Conservation (phyloP, 2,797 vertebrate genomes). For the Myiotriccus ornatus region DNA sequence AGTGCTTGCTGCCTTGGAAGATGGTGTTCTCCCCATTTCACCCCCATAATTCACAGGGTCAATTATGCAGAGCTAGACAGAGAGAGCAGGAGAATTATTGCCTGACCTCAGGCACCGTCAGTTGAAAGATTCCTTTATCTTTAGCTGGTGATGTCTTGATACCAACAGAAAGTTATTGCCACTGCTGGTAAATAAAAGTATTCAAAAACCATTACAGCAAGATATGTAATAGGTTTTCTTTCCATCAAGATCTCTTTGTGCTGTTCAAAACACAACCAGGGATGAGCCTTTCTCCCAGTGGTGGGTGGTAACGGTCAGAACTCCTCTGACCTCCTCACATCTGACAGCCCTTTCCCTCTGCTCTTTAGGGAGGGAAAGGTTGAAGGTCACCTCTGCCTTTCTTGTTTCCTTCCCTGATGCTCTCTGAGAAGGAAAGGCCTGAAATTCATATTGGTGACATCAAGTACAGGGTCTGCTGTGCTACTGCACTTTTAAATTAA, state of each 20-base stretch:
- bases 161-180: not conserved
- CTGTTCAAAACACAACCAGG: not conserved
- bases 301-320: not conserved
- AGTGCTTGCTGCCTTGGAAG: not conserved
- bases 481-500: not conserved
- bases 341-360: constrained; percentile 8
- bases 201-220: constrained; percentile 16
- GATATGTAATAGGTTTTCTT: not conserved
- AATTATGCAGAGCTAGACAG: not conserved
- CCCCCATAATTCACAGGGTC: not conserved
- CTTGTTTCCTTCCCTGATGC: constrained; percentile 5
- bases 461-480: not conserved
- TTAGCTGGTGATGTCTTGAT: not conserved
- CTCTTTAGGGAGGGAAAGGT: constrained; percentile 48
- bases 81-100: not conserved
- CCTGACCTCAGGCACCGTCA: not conserved
- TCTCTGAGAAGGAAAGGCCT: constrained; percentile 16
- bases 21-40: not conserved
- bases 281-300: not conserved
- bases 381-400: constrained; percentile 31
- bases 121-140: not conserved
- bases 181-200: not conserved
- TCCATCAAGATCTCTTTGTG: not conserved
- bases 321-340: not conserved
- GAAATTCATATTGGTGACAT: not conserved